Conservation (phyloP, 1,140 invertebrate genomes). For the Drosophila bifasciata region DNA sequence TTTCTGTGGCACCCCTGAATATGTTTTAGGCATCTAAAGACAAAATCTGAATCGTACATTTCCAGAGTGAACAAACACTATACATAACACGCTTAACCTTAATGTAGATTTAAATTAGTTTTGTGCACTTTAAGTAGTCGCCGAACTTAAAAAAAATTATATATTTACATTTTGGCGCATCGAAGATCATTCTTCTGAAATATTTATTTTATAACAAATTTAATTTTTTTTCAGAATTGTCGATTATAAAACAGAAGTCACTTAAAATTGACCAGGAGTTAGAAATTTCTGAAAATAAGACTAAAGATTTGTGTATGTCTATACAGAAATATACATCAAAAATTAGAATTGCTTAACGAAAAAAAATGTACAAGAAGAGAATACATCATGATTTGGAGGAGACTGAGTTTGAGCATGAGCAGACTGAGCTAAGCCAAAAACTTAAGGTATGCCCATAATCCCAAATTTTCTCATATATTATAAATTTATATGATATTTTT, state of each 20-base stretch:
- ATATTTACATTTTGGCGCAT: background rate
- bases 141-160: background rate
- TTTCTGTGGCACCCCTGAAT: no score
- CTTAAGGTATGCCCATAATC: conserved; percentile 82
- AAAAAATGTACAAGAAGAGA: conserved; percentile 86
- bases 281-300: conserved; percentile 86
- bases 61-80: no score
- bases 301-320: conserved; percentile 85
- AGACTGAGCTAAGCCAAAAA: conserved; percentile 86
- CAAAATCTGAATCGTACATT: no score
- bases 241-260: conserved; percentile 90
- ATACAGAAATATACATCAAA: conserved; percentile 86
- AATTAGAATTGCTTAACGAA: conserved; percentile 86
- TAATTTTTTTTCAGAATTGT: conserved; percentile 85
- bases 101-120: no score
- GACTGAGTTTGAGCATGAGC: conserved; percentile 85
- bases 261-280: conserved; percentile 88
- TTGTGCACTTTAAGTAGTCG: no score
- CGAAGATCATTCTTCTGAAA: no score
- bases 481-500: conserved; percentile 41
- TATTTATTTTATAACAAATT: background rate
- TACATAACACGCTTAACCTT: no score
- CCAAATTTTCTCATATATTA: background rate
- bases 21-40: no score
- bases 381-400: conserved; percentile 87